Conservation (phyloP, 2,888 invertebrate species). For the Lissocephala sabroskyi region DNA sequence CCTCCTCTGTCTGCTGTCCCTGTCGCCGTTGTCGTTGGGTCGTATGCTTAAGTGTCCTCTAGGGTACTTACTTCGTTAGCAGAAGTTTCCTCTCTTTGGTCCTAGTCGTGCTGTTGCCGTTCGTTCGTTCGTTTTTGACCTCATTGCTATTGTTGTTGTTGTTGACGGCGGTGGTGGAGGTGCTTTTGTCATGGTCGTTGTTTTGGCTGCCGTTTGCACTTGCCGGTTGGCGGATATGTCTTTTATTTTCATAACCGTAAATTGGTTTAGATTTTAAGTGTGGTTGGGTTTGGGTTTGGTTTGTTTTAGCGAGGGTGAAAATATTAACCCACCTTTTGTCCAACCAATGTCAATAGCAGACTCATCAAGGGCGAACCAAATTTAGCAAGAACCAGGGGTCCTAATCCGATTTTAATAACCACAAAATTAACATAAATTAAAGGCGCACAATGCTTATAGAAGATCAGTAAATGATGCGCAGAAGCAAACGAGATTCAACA, state of each 20-base stretch:
- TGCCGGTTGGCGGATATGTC: constrained; percentile 66
- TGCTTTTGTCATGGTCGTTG: constrained; percentile 9
- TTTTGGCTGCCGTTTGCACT: constrained; percentile 36
- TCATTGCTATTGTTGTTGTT: constrained; percentile 23
- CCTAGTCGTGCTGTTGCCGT: constrained; percentile 20
- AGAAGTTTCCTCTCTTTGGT: constrained; percentile 55
- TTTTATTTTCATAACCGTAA: constrained; percentile 70
- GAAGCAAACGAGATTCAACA: constrained; percentile 9
- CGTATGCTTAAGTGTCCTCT: constrained; percentile 69
- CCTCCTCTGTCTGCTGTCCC: neutral
- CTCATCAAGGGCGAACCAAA: too few relatives aligned
- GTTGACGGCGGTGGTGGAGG: neutral
- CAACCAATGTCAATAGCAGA: too few relatives aligned
- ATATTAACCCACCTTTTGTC: too few relatives aligned
- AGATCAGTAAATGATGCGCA: constrained; percentile 46
- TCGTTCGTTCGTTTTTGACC: constrained; percentile 17
- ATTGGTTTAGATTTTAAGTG: constrained; percentile 69
- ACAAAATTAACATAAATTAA: constrained; percentile 63
- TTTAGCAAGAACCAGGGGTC: too few relatives aligned
- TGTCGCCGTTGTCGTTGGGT: constrained; percentile 27
- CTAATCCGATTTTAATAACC: constrained; percentile 54
- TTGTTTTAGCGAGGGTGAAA: neutral
- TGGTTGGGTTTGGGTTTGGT: constrained; percentile 25
- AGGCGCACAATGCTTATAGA: constrained; percentile 61
- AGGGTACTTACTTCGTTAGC: constrained; percentile 66